Evolutionary conservation across 2,888 invertebrate species (phyloP).

Genomic region (Eurytoma adleriae): DNA sequence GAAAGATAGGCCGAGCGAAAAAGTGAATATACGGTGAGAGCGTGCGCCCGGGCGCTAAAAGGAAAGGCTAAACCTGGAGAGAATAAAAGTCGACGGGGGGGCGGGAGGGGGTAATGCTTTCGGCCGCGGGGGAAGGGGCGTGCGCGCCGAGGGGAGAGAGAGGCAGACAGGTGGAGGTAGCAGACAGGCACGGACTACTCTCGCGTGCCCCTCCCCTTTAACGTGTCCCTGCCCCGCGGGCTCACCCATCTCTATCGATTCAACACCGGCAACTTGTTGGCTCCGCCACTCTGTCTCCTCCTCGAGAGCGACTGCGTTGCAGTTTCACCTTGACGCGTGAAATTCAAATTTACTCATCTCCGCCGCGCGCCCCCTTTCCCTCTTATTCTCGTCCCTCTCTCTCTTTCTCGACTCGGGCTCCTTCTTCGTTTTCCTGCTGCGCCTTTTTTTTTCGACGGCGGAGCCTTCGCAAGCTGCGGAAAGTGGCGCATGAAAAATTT

Average conservation of each 20-base stretch:
- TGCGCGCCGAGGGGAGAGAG: background rate
- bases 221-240: slow-evolving; percentile 62
- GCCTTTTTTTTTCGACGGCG: background rate
- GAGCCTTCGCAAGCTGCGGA: background rate
- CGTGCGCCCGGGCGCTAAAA: background rate
- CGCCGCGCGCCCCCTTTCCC: background rate
- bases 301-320: background rate
- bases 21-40: slow-evolving; percentile 10
- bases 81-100: background rate
- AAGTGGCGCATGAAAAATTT: slow-evolving; percentile 20
- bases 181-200: slow-evolving; percentile 60
- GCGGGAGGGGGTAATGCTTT: slow-evolving; percentile 27
- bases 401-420: too few relatives aligned
- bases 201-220: slow-evolving; percentile 45
- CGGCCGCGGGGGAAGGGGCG: background rate
- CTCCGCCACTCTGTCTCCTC: slow-evolving; percentile 62
- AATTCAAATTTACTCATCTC: slow-evolving; percentile 20
- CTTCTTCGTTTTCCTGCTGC: background rate
- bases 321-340: slow-evolving; percentile 44
- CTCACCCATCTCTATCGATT: slow-evolving; percentile 72
- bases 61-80: slow-evolving; percentile 1
- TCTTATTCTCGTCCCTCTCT: too few relatives aligned
- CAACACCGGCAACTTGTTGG: slow-evolving; percentile 75
- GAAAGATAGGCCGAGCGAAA: slow-evolving; percentile 20
- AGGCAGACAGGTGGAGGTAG: slow-evolving; percentile 47